phyloP scores from a whole-genome alignment of 2,797 vertebrate genomes.

The Pagetopsis macropterus region DNA sequence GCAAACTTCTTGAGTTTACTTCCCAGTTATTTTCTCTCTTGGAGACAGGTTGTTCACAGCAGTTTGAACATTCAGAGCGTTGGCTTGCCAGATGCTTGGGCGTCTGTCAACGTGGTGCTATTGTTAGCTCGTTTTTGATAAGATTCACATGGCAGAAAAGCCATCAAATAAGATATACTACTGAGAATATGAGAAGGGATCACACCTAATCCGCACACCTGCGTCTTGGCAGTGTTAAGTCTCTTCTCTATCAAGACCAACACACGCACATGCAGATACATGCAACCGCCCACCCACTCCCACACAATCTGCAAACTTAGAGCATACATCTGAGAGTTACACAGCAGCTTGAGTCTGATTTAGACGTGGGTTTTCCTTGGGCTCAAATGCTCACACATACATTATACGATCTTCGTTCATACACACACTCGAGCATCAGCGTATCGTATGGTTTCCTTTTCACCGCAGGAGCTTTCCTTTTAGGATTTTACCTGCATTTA shows the following conservation, averaged over 20 bases:
- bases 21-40: conserved; percentile 57
- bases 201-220: conserved; percentile 80
- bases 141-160: conserved; percentile 82
- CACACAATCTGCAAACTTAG: conserved; percentile 61
- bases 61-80: conserved; percentile 76
- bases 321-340: conserved; percentile 46
- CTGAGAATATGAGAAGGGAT: conserved; percentile 74
- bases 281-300: conserved; percentile 45
- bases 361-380: conserved; percentile 54
- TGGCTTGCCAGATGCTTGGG: conserved; percentile 80
- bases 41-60: conserved; percentile 77
- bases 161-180: conserved; percentile 82
- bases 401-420: conserved; percentile 10
- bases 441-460: conserved; percentile 1
- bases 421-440: conserved; percentile 19
- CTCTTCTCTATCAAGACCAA: conserved; percentile 62
- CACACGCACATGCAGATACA: conserved; percentile 34
- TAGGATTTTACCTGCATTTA: neutral
- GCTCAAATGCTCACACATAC: conserved; percentile 66
- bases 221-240: conserved; percentile 64
- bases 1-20: conserved; percentile 44
- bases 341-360: conserved; percentile 72
- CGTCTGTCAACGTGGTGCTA: conserved; percentile 77
- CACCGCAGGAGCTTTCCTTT: neutral
- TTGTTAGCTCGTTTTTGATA: conserved; percentile 84